Evolutionary conservation across 2,113 vertebrate species (phyloP), one percentile per base, ranked within the genome.

Genomic region (Labeo rohita): DNA sequence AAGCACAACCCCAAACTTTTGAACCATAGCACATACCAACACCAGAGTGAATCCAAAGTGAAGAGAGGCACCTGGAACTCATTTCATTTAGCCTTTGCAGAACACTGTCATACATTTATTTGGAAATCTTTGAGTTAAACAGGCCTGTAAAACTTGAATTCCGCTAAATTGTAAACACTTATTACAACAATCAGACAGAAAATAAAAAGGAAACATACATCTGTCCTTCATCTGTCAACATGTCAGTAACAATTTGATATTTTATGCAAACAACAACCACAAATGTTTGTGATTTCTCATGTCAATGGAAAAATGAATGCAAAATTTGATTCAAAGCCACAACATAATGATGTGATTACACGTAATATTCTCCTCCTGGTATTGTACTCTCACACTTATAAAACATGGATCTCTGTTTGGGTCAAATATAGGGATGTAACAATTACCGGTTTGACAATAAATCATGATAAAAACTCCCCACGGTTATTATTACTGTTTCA

Each of bases 331-430:
- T 23, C 34, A 78, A 75, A 75, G 45, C 1, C 34, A 28, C 54
- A 47, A 73, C 43, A 73, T n/a, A 12, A 73, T 73, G 68, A 43
- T 45, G 43, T 72, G 18, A 47, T 73, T 78, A 56, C 28, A 77
- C 21, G 21, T 45, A 23, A 28, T 13, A 63, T 34, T 16, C 10
- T 18, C 50, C 3, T 18, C 15, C 49, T 43, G 21, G 49, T 88
- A 61, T n/a, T 61, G 52, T 54, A 54, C 52, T 16, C 15, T 18
- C 15, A 21, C 10, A 34, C 34, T 68, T 6, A 28, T 28, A 6
- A 36, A 16, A 68, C 65, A 70, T 8, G 13, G 65, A 68, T 68
- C 65, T 70, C 8, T 1, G 36, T 28, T 28, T 28, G 28, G 28
- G 28, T 28, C 28, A 28, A 28, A 28, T 28, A 28, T 28, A 28